phyloP scores from a whole-genome alignment of 2,113 vertebrate genomes.

The rabbit (Oryctolagus cuniculus) region DNA sequence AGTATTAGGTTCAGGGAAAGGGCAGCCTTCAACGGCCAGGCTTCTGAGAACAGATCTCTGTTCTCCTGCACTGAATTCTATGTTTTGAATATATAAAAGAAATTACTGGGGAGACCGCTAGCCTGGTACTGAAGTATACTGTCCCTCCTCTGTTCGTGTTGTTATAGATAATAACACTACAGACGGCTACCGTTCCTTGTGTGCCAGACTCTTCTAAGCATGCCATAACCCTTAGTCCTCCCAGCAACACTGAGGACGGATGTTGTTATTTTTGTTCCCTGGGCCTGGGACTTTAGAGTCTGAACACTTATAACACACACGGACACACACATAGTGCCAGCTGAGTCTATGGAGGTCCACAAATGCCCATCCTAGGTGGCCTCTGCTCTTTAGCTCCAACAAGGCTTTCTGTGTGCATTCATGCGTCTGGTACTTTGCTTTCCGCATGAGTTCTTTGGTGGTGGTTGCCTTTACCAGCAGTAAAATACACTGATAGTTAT shows the following conservation, averaged over 20 bases:
- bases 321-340: background rate
- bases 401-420: background rate
- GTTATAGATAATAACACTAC: background rate
- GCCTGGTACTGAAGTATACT: background rate
- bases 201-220: background rate
- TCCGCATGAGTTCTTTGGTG: background rate
- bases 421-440: background rate
- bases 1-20: background rate
- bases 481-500: background rate
- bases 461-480: slow-evolving; percentile 26
- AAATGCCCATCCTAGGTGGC: background rate
- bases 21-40: background rate
- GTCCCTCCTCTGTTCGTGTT: background rate
- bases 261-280: background rate
- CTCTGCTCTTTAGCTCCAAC: background rate
- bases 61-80: background rate
- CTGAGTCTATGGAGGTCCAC: background rate
- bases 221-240: background rate
- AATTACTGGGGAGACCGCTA: background rate
- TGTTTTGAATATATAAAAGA: background rate
- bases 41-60: background rate
- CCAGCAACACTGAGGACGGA: background rate
- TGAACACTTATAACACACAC: background rate
- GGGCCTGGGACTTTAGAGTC: background rate
- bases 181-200: background rate